Evolutionary conservation across 2,797 vertebrate species (phyloP), one percentile per base, ranked within the genome.

Genomic region (Hirundo rustica): DNA sequence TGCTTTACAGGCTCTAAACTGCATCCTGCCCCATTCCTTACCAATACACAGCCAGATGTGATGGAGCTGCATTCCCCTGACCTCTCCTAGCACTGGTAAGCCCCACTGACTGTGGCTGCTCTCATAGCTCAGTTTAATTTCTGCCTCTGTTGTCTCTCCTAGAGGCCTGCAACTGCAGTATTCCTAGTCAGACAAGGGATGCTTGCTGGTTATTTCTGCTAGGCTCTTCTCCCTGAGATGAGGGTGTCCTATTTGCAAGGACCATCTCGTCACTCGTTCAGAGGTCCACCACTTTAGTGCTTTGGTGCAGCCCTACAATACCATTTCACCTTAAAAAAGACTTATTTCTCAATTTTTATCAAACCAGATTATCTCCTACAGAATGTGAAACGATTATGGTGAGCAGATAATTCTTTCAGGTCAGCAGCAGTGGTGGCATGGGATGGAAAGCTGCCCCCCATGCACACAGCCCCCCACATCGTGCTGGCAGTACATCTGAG

Each of bases 401-500:
- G 2, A 82, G 51, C 19, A 32, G 55, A 70, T 13, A 73, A 48
- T 42, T 48, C 51, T 42, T 21, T 21, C 53, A 21, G 57, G 32
- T 74, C 51, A 73, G 77, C 38, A 7, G 3, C 30, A 76, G 13
- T n/a, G 36, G 55, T 38, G 51, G 15, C 1, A 1, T 12, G 51
- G 62, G 30, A 66, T 4, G 18, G 53, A 57, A 13, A 85, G 64
- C 55, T 64, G 47, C 1, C 16, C 36, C 6, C 11, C 34, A 5
- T 1, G 22, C 62, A 51, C 4, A 20, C 9, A 64, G 48, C 1
- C 20, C 44, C 40, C 38, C 1, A 10, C 34, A 50, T 19, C 1
- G 0, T 16, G 48, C 34, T 0, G 1, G 68, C 4, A 1, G 32
- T 0, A 1, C 1, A 0, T 16, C 81, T 50, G 64, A 40, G 30